Evolutionary conservation across 2,888 invertebrate genomes (phyloP), one percentile per base, ranked within the genome.

Genomic region (Girardia tigrina): DNA sequence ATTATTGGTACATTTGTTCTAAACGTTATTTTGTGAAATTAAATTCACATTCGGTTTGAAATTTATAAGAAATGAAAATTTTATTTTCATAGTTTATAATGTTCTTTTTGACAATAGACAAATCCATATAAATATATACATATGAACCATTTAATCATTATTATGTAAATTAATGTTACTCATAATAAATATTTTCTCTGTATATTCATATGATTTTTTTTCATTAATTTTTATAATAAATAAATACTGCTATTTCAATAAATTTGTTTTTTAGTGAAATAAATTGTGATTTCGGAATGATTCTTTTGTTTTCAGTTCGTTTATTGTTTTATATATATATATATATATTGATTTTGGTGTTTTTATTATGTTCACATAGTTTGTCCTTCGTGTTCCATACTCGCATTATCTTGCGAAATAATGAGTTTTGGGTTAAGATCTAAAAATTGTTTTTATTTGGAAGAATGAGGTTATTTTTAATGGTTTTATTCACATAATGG

Each of bases 151-250:
- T n/a, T 36, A 36, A 12, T 56, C 56, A 56, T 56, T 16, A 56
- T 56, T 56, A 56, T 56, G 56, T 56, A 56, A 56, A 56, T 56
- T 56, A 56, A 56, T 56, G 56, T 56, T 56, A 56, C 56, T 56
- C 56, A 56, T 56, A 56, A 56, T 56, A 56, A 56, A 56, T 56
- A 56, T 56, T 56, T 56, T 56, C 56, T 56, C 56, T 56, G 56
- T 56, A 56, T 56, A 56, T 56, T 56, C n/a, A 56, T 56, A 56
- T 56, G 56, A 56, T 56, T 56, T 56, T 56, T 56, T 56, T 56
- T 56, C 56, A 56, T 56, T 56, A 56, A 56, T 56, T 56, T 56
- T 56, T 56, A 56, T 56, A 56, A 56, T 56, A 56, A 56, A 56
- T 56, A 56, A n/a, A 56, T 56, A 12, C 8, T 36, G 4, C 56